Percentiles rank a stretch among this genome's conserved stretches.
These are phyloP conservation scores for Leptinotarsa juncta DNA, from an alignment of 2,888 invertebrate species.

Conservation along the genomic window DNA sequence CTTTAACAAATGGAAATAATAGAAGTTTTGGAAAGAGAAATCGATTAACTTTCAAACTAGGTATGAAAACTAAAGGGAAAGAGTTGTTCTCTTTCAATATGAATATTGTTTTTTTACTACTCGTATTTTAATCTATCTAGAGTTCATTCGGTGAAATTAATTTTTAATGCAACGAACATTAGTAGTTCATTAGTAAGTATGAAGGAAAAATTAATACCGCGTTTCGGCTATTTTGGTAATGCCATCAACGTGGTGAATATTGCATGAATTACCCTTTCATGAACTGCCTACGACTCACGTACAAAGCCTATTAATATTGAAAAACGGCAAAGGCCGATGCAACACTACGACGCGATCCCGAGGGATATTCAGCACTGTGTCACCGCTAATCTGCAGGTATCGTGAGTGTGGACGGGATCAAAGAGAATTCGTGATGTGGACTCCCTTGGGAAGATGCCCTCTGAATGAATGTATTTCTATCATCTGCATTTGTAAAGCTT, in stretches of 20 bases:
- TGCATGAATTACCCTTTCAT: conserved; percentile 13
- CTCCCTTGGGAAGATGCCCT: conserved; percentile 45
- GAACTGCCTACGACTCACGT: conserved; percentile 3
- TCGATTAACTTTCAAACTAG: too few species aligned
- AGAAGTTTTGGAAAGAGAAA: too few species aligned
- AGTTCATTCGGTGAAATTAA: conserved; percentile 38
- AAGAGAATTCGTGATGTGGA: conserved; percentile 51
- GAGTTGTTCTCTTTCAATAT: background rate
- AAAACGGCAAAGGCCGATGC: conserved; percentile 14
- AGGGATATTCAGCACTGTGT: conserved; percentile 50
- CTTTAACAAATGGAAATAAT: too few species aligned
- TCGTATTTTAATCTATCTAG: background rate
- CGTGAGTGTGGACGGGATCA: conserved; percentile 49
- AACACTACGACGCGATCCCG: conserved; percentile 27
- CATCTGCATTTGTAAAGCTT: conserved; percentile 49
- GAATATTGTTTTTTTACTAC: background rate
- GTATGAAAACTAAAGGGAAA: too few species aligned
- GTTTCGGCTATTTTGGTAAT: conserved; percentile 1
- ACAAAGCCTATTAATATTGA: conserved; percentile 17
- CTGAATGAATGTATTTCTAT: conserved; percentile 50
- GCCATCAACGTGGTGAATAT: background rate
- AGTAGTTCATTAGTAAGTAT: conserved; percentile 38
- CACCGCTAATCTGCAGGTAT: conserved; percentile 56
- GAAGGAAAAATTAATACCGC: conserved; percentile 36
- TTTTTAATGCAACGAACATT: conserved; percentile 40